A percentile compares a stretch with the other conserved stretches of the same genome.
Conservation (phyloP, 2,113 vertebrate genomes). For the Sardina pilchardus region DNA sequence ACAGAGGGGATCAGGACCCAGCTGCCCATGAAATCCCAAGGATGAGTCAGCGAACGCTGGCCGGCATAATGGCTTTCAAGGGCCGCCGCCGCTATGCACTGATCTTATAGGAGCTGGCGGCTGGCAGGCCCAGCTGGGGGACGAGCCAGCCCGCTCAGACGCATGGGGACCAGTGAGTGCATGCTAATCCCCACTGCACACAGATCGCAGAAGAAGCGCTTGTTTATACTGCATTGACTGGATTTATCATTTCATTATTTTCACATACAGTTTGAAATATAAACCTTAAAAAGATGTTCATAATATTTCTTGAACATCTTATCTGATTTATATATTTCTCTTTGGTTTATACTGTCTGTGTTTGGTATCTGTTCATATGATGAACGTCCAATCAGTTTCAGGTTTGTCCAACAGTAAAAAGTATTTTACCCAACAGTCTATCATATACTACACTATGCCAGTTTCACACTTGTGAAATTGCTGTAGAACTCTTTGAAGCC, state of each 20-base stretch:
- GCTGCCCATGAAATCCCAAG: constrained; percentile 54
- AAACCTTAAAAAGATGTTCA: too few species aligned
- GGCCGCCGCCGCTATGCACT: constrained; percentile 15
- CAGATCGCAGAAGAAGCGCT: neutral
- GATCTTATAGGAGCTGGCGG: neutral
- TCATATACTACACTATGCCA: neutral
- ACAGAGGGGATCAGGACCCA: constrained; percentile 50
- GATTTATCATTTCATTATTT: neutral
- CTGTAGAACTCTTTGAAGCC: neutral
- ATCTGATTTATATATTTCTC: neutral
- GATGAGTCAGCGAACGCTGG: constrained; percentile 53
- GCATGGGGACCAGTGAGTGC: neutral
- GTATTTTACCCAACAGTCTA: neutral
- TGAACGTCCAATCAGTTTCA: neutral
- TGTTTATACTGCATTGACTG: neutral
- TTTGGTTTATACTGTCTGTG: neutral
- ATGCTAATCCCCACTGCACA: neutral
- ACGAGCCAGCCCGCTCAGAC: neutral
- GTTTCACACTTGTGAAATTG: neutral
- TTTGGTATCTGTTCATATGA: neutral
- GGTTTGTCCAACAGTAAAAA: neutral
- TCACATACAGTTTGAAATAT: neutral
- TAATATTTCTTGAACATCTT: too few species aligned
- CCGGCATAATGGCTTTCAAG: constrained; percentile 38
- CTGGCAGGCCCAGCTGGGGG: neutral